Evolutionary conservation across 2,113 vertebrate species (phyloP), one percentile per base, ranked within the genome.

Genomic region (Sceloporus undulatus): DNA sequence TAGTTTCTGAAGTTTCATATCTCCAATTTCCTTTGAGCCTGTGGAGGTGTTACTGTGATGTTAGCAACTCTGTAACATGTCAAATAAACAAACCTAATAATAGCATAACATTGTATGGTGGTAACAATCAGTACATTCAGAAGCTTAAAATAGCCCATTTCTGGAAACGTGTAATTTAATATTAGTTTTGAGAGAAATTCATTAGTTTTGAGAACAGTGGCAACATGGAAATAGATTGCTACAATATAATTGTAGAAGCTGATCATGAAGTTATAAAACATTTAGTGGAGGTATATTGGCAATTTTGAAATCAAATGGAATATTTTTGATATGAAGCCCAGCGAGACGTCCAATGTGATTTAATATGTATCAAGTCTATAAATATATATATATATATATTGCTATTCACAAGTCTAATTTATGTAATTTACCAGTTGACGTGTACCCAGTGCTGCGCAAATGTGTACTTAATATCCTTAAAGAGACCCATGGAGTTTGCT

Each of bases 31-130:
- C 83, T 75, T n/a, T 92, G 70, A 81, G n/a, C 52, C 34, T 90
- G n/a, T 92, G 34, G 42, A 88, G 23, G 27, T 80, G 71, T 14
- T 88, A 52, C 78, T 83, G 89, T 85, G 84, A 71, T 89, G 74
- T 83, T 89, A 85, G 85, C 83, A 89, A 52, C 52, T 91, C 34
- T 71, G 59, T 52, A 85, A 88, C 78, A 77, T 79, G 83, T 42
- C 40, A 77, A 82, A 86, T 71, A 82, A 90, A 83, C 29, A 82
- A 71, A 68, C 68, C 62, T 85, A 91, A 88, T 84, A 85, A 86
- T 86, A 90, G 66, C 10, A 3, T 77, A 73, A 89, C 75, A 80
- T 85, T 79, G 1, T 29, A 76, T 74, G 84, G 48, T 59, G 42
- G 65, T 85, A 91, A 66, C 56, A 79, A 52, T 62, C 66, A 85